Conservation (phyloP, 2,113 vertebrate species). For the Seriola quinqueradiata region DNA sequence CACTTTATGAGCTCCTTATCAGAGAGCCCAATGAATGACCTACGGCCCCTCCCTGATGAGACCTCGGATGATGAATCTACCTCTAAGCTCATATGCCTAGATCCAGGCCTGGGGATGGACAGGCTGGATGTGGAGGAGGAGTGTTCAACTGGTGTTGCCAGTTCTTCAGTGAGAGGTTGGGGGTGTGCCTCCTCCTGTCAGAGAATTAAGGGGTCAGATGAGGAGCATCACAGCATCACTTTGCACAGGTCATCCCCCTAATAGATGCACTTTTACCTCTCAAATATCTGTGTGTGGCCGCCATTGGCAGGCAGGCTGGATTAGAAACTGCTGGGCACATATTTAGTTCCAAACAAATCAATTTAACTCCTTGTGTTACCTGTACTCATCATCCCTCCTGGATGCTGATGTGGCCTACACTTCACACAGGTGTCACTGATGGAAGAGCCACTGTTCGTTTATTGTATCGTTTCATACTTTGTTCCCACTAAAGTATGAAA, state of each 20-base stretch:
- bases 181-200: conserved; percentile 70
- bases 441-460: neutral
- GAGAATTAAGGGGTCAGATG: conserved; percentile 41
- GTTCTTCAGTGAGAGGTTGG: conserved; percentile 37
- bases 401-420: conserved; percentile 28
- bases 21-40: conserved; percentile 77
- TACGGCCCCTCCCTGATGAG: conserved; percentile 48
- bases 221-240: neutral
- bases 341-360: neutral
- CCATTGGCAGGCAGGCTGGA: neutral
- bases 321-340: neutral
- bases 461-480: too few species aligned
- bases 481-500: too few species aligned
- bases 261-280: neutral
- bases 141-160: conserved; percentile 28
- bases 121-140: conserved; percentile 57
- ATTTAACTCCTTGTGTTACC: neutral
- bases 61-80: conserved; percentile 47
- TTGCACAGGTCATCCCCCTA: neutral
- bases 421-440: neutral
- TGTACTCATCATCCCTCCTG: neutral
- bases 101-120: conserved; percentile 35
- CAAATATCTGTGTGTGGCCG: neutral
- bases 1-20: conserved; percentile 77
- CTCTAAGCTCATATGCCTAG: conserved; percentile 52